These are phyloP conservation scores for Homalodisca vitripennis DNA, from an alignment of 1,140 invertebrate genomes.

Conservation along the genomic window DNA sequence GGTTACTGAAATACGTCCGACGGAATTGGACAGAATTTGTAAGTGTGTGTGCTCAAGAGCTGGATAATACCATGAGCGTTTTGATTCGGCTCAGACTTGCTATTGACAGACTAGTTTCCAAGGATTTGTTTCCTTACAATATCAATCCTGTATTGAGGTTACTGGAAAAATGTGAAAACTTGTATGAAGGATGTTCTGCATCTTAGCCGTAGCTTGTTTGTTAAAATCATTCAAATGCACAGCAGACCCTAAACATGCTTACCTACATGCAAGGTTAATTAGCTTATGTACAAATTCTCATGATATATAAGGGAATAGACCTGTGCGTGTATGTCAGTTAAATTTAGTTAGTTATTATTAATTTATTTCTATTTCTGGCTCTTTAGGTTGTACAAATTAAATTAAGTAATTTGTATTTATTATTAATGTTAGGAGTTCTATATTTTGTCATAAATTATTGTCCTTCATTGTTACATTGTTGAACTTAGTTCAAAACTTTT, in stretches of 20 bases:
- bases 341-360: background rate
- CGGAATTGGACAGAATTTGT: constrained; percentile 83
- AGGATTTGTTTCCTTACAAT: constrained; percentile 84
- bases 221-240: too few species aligned
- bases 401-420: background rate
- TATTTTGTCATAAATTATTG: too few species aligned
- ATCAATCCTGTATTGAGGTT: constrained; percentile 83
- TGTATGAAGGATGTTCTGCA: constrained; percentile 61
- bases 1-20: constrained; percentile 81
- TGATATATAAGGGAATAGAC: background rate
- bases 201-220: background rate
- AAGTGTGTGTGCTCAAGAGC: constrained; percentile 68
- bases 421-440: too few species aligned
- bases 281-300: background rate
- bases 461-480: too few species aligned
- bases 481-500: too few species aligned
- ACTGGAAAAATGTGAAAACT: constrained; percentile 78
- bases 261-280: background rate
- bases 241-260: background rate
- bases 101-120: constrained; percentile 78
- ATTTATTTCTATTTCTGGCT: constrained; percentile 2
- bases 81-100: constrained; percentile 75
- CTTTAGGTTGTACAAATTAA: constrained; percentile 16
- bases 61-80: constrained; percentile 81
- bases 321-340: background rate